phyloP scores from a whole-genome alignment of 2,113 vertebrate genomes.

The Halcyon malimbica region DNA sequence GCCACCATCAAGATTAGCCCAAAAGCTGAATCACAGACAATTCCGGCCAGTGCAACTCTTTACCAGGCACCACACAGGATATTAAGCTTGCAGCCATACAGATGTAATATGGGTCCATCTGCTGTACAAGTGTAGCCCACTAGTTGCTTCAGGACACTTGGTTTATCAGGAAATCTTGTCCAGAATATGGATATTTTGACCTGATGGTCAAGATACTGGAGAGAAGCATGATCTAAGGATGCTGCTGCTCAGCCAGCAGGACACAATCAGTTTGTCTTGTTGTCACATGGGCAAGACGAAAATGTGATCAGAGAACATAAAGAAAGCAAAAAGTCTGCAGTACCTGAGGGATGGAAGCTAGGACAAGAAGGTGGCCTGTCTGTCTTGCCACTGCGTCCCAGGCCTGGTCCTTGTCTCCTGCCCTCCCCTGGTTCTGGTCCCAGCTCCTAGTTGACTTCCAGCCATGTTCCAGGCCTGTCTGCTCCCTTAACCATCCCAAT shows the following conservation, averaged over 20 bases:
- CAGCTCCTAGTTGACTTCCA: neutral
- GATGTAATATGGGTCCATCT: neutral
- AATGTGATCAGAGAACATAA: neutral
- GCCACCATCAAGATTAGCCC: neutral
- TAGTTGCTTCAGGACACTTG: neutral
- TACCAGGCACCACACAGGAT: neutral
- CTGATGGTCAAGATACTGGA: rapidly evolving
- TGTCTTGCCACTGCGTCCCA: neutral
- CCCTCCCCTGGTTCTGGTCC: neutral
- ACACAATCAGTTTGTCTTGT: neutral
- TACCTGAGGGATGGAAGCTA: neutral
- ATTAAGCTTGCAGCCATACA: neutral
- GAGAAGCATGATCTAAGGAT: neutral
- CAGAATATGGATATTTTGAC: neutral
- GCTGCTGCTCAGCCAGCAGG: neutral
- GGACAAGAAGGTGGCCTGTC: neutral
- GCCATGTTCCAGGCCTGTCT: neutral
- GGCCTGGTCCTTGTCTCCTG: neutral
- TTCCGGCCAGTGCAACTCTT: neutral
- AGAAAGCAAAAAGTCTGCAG: neutral
- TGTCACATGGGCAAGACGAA: neutral
- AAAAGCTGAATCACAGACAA: neutral
- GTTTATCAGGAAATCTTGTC: neutral
- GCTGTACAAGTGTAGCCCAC: neutral
- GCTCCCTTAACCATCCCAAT: neutral